Base-by-base conservation (phyloP, 2,797 vertebrate genomes). In the Anguilla obscura region DNA sequence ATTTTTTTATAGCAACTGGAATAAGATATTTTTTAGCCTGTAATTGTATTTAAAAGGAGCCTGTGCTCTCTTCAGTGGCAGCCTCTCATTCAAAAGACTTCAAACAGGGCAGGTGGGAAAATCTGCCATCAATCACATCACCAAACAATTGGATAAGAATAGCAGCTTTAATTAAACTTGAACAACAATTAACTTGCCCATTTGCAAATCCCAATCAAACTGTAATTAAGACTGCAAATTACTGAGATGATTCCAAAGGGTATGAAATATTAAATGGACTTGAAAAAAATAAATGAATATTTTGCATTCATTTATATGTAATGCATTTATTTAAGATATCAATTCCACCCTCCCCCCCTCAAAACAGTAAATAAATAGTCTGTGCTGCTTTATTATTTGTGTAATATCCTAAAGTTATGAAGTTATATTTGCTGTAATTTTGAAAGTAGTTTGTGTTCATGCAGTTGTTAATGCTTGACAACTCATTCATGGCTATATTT, bases 101-200 rank as follows among this genome's bases (percentile, higher is more conserved):
- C 18, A 76, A 45, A 21, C 33, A 45, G 4, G 40, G 45, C 79
- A 82, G 18, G 79, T 48, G 79, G 40, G 18, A 21, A 50, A n/a
- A 50, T 82, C 9, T 79, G 36, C 30, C 16, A 21, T 80, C 76
- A 80, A 45, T 82, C 79, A 82, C 40, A n/a, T 82, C 79, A 14
- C 6, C 45, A 82, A 36, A 56, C n/a, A 85, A 85, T 33, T 58
- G 52, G 54, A 56, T 58, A 85, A 58, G 84, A 60, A 85, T 85
- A 85, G 54, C 84, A 85, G 52, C 52, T 36, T 30, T 58, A 60
- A 85, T 85, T 30, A 85, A 56, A 48, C 79, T 82, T 48, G 79
- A 82, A 45, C 33, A 56, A 58, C 84, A 58, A 85, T 85, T 56
- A 56, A 33, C 84, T 85, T 18, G 30, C 84, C 27, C 52, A 18